Conservation (phyloP, 2,113 vertebrate genomes). For the Channa maculata region DNA sequence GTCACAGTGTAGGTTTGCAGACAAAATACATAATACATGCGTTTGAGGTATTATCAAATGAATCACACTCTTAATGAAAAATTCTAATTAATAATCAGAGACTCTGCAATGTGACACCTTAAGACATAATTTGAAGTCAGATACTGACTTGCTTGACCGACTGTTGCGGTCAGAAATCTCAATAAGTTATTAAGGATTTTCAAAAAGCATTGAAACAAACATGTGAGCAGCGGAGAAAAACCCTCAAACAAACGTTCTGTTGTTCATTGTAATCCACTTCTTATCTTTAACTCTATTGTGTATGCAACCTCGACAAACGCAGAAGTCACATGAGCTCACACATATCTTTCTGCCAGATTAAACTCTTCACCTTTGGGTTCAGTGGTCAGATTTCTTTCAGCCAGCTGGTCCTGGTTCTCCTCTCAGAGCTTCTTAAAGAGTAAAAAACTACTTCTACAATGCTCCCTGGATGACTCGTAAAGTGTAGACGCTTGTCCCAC, state of each 20-base stretch:
- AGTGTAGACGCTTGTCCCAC: not conserved
- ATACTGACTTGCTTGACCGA: slow-evolving; percentile 2
- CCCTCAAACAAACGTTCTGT: slow-evolving; percentile 51
- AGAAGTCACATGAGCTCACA: slow-evolving; percentile 15
- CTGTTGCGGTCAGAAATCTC: slow-evolving; percentile 6
- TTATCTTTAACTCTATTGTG: slow-evolving; percentile 14
- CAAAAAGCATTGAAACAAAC: slow-evolving; percentile 40
- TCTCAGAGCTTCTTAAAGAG: not conserved
- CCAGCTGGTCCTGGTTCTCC: not conserved
- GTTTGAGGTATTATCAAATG: no score
- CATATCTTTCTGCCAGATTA: slow-evolving; percentile 9
- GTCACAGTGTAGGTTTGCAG: not conserved
- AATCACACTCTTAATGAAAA: not conserved
- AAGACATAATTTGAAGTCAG: no score
- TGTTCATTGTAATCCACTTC: slow-evolving; percentile 54
- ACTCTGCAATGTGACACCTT: no score
- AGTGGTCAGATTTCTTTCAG: no score
- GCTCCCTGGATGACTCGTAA: not conserved
- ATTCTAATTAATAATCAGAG: no score
- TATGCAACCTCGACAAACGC: slow-evolving; percentile 4
- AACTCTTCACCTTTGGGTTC: not conserved
- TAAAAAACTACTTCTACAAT: not conserved
- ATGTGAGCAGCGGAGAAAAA: slow-evolving; percentile 55
- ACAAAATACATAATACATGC: not conserved
- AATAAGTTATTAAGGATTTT: slow-evolving; percentile 12